Evolutionary conservation across 2,113 vertebrate species (phyloP).

Genomic region (Neogale vison): DNA sequence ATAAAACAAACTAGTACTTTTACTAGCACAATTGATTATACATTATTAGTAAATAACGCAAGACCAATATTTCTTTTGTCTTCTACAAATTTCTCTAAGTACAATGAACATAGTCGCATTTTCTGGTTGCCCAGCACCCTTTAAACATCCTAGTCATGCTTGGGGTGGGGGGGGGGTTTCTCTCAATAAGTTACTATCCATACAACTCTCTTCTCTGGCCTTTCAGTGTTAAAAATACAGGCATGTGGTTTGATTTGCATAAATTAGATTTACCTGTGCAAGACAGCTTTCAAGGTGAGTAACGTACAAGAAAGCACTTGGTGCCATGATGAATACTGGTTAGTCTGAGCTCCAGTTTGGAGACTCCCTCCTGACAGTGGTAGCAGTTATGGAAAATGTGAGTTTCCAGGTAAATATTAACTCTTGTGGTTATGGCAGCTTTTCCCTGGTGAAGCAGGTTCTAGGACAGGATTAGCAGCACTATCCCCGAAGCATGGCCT

Average conservation of each 20-base stretch:
- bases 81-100: neutral
- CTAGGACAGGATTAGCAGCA: neutral
- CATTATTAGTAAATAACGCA: neutral
- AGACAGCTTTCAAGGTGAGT: neutral
- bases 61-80: neutral
- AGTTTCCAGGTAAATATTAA: neutral
- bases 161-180: neutral
- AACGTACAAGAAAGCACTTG: neutral
- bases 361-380: neutral
- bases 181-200: neutral
- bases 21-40: neutral
- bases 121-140: neutral
- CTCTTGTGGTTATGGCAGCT: neutral
- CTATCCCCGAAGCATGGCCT: neutral
- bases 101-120: neutral
- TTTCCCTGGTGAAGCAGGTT: neutral
- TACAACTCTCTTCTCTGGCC: neutral
- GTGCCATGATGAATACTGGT: neutral
- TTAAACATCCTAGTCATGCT: neutral
- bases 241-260: neutral
- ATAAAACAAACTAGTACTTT: neutral
- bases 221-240: neutral
- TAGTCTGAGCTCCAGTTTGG: neutral
- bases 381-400: neutral
- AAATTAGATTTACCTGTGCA: neutral